Evolutionary conservation across 2,113 vertebrate genomes (phyloP), one percentile per base, ranked within the genome.

Genomic region (Platichthys flesus): DNA sequence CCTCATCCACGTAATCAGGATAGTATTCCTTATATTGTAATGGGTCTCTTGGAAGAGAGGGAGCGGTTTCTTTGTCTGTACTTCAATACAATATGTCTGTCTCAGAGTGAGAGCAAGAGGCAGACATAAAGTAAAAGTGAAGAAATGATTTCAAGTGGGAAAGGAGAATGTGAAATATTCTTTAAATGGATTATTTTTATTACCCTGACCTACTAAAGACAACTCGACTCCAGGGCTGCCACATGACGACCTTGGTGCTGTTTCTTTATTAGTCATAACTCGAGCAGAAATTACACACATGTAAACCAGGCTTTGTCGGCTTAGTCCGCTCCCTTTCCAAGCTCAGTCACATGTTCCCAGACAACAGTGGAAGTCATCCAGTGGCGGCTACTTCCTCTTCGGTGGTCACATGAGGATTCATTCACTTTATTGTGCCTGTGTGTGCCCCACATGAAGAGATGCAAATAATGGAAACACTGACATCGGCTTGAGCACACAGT

Each of bases 371-470:
- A 85, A 85, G 67, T 80, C 68, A 71, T 79, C 73, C 71, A 82
- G 87, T 76, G 35, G 52, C 6, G 54, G 71, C 71, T 59, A 80
- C 89, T 93, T 93, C 92, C 89, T 88, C 56, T 55, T 85, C 35
- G 68, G 72, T 67, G 86, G 77, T 91, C 87, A 92, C 86, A 91
- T 88, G 88, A 89, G 74, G 72, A 74, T 89, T 90, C 81, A 81
- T 90, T 90, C 73, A 85, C 37, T 79, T 85, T 66, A 77, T 51
- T 76, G 74, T 57, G 78, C 65, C 67, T 60, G 54, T 23, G 8
- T n/a, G 57, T 49, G 76, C 14, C 74, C 64, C 73, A 52, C 66
- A 66, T 52, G 61, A 26, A 71, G 70, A 63, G 21, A 66, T 8
- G 28, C 79, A 72, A 45, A 76, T 82, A 80, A 82, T 70, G 85